Evolutionary conservation across 2,113 vertebrate species (phyloP).

Genomic region (Poeciliopsis occidentalis): DNA sequence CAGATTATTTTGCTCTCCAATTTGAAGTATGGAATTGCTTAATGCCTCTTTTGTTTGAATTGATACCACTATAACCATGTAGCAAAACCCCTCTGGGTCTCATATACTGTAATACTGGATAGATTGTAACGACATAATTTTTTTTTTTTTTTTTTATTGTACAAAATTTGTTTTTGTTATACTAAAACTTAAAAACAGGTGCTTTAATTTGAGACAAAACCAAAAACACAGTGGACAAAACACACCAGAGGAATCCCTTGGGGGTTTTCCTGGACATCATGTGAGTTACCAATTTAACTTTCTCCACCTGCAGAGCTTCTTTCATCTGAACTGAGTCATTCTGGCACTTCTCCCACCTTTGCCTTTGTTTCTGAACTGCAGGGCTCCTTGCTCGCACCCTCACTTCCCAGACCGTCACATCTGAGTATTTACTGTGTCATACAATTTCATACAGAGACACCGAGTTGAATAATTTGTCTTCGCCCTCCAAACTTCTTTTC

Average conservation of each 20-base stretch:
- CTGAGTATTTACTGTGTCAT: constrained; percentile 2
- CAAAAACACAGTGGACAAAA: too few relatives aligned
- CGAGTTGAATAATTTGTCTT: too few relatives aligned
- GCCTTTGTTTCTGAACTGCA: constrained; percentile 59
- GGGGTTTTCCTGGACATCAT: constrained; percentile 43
- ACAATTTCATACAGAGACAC: not conserved
- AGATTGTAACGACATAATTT: too few relatives aligned
- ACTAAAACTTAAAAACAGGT: not conserved
- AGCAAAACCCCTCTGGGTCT: too few relatives aligned
- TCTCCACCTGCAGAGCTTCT: constrained; percentile 60
- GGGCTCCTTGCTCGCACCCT: constrained; percentile 15
- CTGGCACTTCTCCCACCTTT: constrained; percentile 58
- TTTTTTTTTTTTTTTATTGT: not conserved
- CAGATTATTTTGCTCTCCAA: not conserved
- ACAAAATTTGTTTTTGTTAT: not conserved
- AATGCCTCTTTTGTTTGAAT: not conserved
- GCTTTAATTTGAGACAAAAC: not conserved
- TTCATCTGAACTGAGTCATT: constrained; percentile 61
- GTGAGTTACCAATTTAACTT: constrained; percentile 60
- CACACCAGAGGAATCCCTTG: not conserved
- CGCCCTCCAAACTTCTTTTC: too few relatives aligned
- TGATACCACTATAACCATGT: too few relatives aligned
- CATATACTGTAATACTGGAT: too few relatives aligned
- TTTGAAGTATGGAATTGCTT: not conserved
- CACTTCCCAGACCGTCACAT: not conserved